Base-by-base conservation (phyloP, 1,140 invertebrate species). In the Microplitis demolitor region DNA sequence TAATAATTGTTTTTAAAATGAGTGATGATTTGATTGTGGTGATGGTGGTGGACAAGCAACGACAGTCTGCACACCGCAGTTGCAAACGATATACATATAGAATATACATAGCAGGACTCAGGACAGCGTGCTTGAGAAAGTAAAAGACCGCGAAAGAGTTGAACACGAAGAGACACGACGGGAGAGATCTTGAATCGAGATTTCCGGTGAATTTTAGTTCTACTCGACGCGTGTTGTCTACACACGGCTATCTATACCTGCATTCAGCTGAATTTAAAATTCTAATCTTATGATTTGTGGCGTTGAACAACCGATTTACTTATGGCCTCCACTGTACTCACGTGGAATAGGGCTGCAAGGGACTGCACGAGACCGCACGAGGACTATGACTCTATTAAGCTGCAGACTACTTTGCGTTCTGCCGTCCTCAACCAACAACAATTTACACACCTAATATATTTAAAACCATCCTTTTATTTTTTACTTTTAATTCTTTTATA, bases 261-360 rank as follows among this genome's bases (percentile, higher is more conserved):
- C 24, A 3, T 35, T 14, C 13, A 51, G 66, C 60, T 72, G 74
- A 83, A 87, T 87, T 87, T 87, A 84, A 87, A 86, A 86, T 87
- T 86, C 85, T 86, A 87, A 87, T 86, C 84, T 83, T 87, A 86
- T 86, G 85, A 87, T 86, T 86, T 87, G 83, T 83, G 84, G 76
- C 78, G 78, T 50, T 39, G 16, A 14, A 45, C 56, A 9, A 63
- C 72, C 73, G 71, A 73, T 78, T 45, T 45, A 79, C 75, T 85
- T 82, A 74, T 80, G 77, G 77, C 75, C 69, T 64, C 78, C 79
- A 82, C 79, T 83, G 81, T 80, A 82, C 78, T 75, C 76, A 24
- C 2, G 24, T 24, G 24, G 24, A 24, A 24, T 24, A 24, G 24
- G 24, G 24, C 24, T 24, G 2, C 24, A 24, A 24, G 24, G 24